Evolutionary conservation across 1,140 invertebrate species (phyloP), one percentile per base, ranked within the genome.

Genomic region (Drosophila bifasciata): DNA sequence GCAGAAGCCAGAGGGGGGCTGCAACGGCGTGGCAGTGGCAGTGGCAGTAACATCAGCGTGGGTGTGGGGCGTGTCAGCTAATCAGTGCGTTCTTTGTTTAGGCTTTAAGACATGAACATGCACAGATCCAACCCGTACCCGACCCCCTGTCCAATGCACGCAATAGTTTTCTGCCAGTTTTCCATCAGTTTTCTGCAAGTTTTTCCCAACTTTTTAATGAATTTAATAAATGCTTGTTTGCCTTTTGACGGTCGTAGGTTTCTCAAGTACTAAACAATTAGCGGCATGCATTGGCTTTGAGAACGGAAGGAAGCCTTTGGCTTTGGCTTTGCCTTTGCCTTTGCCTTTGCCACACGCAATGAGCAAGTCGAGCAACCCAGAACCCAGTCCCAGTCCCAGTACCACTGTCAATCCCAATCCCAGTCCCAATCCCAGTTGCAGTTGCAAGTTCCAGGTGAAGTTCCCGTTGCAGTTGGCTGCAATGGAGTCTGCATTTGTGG

Each of bases 151-250:
- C 17, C 5, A 50, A 32, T 21, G 55, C 79, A 84, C 80, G 80
- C 80, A 72, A 84, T 63, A 41, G 23, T 39, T 50, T 59, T 74
- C 40, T 39, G 60, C 46, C 56, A 80, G 50, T 40, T 56, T 58
- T 59, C 70, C 56, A 43, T 46, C 56, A 80, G 53, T 40, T 56
- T 58, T 67, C 70, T 36, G 11, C 56, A 53, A 53, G 52, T 51
- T 66, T 55, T 60, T n/a, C 58, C 58, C n/a, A 16, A 46, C 55
- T 70, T 69, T 86, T 86, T 86, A 88, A 88, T 88, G 76, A 88
- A 57, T 88, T 79, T 88, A 88, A 88, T 88, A 89, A 83, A 88
- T 88, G 75, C 78, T 76, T 88, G 84, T 78, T 83, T 88, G 76
- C 76, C 75, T 88, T 79, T 83, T 76, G 83, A 83, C 84, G 83